phyloP scores from a whole-genome alignment of 1,140 invertebrate genomes.

The Hesperophylax magnus region DNA sequence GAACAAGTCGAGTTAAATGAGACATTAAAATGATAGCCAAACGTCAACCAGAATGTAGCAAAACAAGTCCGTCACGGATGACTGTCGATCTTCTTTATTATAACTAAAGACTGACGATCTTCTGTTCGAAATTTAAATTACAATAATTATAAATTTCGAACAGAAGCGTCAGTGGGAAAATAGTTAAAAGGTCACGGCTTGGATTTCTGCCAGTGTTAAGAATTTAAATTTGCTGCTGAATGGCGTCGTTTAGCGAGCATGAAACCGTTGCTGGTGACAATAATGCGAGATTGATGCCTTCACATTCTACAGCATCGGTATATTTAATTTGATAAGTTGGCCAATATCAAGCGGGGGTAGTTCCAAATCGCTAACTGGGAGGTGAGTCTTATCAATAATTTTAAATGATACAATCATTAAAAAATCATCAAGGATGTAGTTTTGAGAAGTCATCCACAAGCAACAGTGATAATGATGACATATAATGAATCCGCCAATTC shows the following conservation, averaged over 20 bases:
- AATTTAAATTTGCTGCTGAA: neutral
- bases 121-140: slow-evolving; percentile 44
- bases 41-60: neutral
- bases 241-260: slow-evolving; percentile 14
- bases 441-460: too few species aligned
- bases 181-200: slow-evolving; percentile 49
- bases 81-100: slow-evolving; percentile 13
- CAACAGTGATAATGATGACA: too few species aligned
- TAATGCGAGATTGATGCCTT: slow-evolving; percentile 3
- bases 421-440: too few species aligned
- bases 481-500: neutral
- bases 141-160: slow-evolving; percentile 49
- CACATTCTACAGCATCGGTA: neutral
- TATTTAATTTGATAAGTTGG: neutral
- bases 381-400: too few species aligned
- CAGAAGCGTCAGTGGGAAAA: slow-evolving; percentile 38
- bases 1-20: too few species aligned
- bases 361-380: too few species aligned
- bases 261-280: slow-evolving; percentile 16
- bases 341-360: too few species aligned
- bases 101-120: slow-evolving; percentile 10
- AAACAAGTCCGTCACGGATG: neutral
- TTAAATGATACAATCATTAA: too few species aligned
- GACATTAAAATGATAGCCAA: neutral
- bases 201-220: slow-evolving; percentile 34